Evolutionary conservation across 1,140 invertebrate species (phyloP), one percentile per base, ranked within the genome.

Genomic region (Drosophila gunungcola): DNA sequence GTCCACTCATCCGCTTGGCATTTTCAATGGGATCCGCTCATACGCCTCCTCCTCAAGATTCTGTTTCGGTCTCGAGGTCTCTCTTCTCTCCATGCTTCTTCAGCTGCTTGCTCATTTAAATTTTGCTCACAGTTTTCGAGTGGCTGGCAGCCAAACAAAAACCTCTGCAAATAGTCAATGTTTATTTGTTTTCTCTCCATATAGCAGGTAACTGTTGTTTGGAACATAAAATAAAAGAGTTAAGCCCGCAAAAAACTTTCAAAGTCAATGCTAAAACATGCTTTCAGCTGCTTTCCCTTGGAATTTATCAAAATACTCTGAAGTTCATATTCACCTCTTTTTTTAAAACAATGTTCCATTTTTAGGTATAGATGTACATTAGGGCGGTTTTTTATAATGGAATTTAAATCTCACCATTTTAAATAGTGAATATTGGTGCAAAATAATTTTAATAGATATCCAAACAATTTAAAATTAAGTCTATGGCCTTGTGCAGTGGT

Each of bases 1-100:
- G 34, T 36, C 61, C 32, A 65, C 55, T 83, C 80, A 84, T 68
- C 56, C 36, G 27, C 49, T 78, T 85, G 82, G 69, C 82, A 80
- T 85, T 86, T 86, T 41, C 83, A 69, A 70, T 74, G 55, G 49
- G 55, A 78, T 64, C 25, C 73, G 58, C 62, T 52, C 9, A 55
- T 11, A 49, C 54, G 65, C 43, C 82, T 62, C 51, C 70, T 65
- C 67, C 42, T 61, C 51, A 32, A 78, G 61, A 16, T 45, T 55
- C 42, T 58, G 36, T 38, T 38, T 57, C 3, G 38, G 57, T 51
- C 27, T 62, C 42, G 52, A 43, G 73, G 72, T 46, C 58, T 64
- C 7, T 42, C 42, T 39, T 55, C 45, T 48, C 58, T 34, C 4
- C 25, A 41, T 4, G 52, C 38, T 72, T 72, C 56, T 16, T 53